These are phyloP conservation scores for Atta colombica DNA, from an alignment of 1,140 invertebrate genomes.

Conservation along the genomic window DNA sequence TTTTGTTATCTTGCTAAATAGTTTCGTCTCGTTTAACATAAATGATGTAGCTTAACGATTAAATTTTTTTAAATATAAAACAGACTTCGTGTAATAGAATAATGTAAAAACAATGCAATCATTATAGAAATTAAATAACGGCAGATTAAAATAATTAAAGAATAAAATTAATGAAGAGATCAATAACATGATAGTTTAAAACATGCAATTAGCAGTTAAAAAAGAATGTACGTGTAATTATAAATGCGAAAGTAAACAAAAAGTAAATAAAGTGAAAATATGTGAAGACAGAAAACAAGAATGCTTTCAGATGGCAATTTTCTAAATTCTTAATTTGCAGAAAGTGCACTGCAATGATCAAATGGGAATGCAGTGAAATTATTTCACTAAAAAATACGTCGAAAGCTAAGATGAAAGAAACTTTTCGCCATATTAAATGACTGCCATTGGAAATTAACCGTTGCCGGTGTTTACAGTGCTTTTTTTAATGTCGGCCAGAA, in stretches of 20 bases:
- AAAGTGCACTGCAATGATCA: no score
- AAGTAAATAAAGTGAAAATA: not conserved
- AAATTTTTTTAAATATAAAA: not conserved
- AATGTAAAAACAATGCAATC: conserved; percentile 3
- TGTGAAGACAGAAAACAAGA: not conserved
- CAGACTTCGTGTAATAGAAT: not conserved
- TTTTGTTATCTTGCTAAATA: conserved; percentile 4
- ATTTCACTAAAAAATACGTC: conserved; percentile 23
- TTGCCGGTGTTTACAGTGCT: conserved; percentile 13
- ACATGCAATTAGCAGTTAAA: not conserved
- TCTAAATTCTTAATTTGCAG: conserved; percentile 6
- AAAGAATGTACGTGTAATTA: conserved; percentile 5
- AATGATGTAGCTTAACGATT: not conserved
- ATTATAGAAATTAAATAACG: not conserved
- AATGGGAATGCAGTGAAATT: conserved; percentile 8
- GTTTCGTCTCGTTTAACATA: not conserved
- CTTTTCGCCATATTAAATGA: conserved; percentile 54
- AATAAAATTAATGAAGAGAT: not conserved
- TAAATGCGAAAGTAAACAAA: not conserved
- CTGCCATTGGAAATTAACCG: not conserved
- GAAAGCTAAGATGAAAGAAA: conserved; percentile 13
- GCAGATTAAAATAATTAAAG: not conserved
- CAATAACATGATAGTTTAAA: not conserved
- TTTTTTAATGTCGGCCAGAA: conserved; percentile 45
- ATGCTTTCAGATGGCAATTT: conserved; percentile 19